A percentile compares a stretch with the other conserved stretches of the same genome.
Evolutionary conservation across 2,888 invertebrate genomes (phyloP).

Genomic region (Lithophane leautieri): DNA sequence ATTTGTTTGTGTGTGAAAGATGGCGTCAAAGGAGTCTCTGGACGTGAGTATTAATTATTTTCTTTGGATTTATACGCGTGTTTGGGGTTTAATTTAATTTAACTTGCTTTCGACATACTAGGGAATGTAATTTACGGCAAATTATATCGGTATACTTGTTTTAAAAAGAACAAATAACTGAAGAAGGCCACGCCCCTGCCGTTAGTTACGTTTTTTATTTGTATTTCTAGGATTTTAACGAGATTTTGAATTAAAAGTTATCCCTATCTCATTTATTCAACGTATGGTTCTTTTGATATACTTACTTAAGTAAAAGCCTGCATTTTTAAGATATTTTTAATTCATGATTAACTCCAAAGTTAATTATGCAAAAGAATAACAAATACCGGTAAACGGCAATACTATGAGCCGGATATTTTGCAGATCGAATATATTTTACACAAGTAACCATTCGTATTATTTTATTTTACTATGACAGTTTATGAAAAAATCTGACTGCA

Average conservation of each 20-base stretch:
- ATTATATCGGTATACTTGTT: slow-evolving; percentile 1
- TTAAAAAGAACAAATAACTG: slow-evolving; percentile 47
- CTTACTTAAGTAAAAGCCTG: neutral
- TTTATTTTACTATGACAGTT: neutral
- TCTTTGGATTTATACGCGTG: slow-evolving; percentile 43
- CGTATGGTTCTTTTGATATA: neutral
- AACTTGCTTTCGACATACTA: slow-evolving; percentile 38
- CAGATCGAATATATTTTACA: neutral
- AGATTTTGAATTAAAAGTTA: slow-evolving; percentile 56
- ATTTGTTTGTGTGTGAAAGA: slow-evolving; percentile 88
- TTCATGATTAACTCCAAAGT: slow-evolving; percentile 34
- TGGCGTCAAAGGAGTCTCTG: slow-evolving; percentile 90
- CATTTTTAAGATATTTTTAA: slow-evolving; percentile 33
- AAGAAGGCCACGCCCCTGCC: slow-evolving; percentile 80
- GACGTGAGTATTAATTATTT: slow-evolving; percentile 85
- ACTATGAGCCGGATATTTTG: neutral
- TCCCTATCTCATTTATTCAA: neutral
- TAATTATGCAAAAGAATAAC: slow-evolving; percentile 33
- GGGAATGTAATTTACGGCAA: slow-evolving; percentile 30
- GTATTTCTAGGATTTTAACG: slow-evolving; percentile 55
- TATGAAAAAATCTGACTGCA: neutral
- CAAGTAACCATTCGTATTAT: neutral
- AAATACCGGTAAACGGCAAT: slow-evolving; percentile 38
- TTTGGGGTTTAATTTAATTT: slow-evolving; percentile 24
- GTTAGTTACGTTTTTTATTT: slow-evolving; percentile 66